Evolutionary conservation across 2,797 vertebrate species (phyloP).

Genomic region (Anisognathus igniventris): DNA sequence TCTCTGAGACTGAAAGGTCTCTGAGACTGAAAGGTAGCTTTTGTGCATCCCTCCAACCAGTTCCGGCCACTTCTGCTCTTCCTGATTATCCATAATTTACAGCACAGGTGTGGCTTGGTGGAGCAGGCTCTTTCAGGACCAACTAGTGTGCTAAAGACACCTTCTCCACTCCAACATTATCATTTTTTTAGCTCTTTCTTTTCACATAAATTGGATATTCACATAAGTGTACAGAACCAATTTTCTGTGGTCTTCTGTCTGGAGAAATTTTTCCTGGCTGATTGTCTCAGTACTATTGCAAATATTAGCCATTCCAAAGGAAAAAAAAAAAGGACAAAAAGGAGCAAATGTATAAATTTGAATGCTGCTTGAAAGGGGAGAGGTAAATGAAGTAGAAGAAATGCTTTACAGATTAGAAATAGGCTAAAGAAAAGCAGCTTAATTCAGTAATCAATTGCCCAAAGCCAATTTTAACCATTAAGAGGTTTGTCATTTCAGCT

Average conservation of each 20-base stretch:
- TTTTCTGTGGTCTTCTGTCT: background rate
- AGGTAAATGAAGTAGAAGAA: background rate
- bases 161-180: background rate
- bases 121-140: background rate
- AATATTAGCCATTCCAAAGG: background rate
- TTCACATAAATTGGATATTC: background rate
- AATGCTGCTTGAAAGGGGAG: background rate
- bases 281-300: background rate
- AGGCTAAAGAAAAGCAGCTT: background rate
- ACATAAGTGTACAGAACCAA: background rate
- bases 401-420: background rate
- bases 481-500: background rate
- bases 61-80: background rate
- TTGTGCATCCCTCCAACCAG: background rate
- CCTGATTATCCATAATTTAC: background rate
- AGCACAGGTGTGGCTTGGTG: background rate
- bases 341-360: background rate
- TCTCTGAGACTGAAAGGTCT: background rate
- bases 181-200: background rate
- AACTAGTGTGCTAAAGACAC: background rate
- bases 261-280: background rate
- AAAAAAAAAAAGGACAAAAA: background rate
- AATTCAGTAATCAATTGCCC: background rate
- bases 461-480: background rate
- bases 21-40: background rate